Percentiles rank a stretch among this genome's conserved stretches.
Conservation (phyloP, 2,797 vertebrate genomes). For the Phrynocephalus guinanensis region DNA sequence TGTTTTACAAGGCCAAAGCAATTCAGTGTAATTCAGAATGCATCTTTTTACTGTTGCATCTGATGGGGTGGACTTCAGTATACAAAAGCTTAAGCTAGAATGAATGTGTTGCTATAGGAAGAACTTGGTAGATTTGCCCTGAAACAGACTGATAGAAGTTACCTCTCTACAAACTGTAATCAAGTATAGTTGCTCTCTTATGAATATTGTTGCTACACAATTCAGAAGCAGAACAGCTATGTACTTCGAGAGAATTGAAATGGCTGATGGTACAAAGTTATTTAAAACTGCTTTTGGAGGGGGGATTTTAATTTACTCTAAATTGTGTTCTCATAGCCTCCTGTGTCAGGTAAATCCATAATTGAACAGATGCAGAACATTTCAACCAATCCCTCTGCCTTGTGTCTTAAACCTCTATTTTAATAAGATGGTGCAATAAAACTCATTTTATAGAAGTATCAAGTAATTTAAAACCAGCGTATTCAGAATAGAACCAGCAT, state of each 20-base stretch:
- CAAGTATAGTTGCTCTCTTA: slow-evolving; percentile 45
- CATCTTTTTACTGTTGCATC: neutral
- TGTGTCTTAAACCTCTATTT: slow-evolving; percentile 30
- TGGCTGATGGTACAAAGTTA: neutral
- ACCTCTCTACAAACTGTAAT: neutral
- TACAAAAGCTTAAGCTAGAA: neutral
- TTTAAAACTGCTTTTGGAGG: too few relatives aligned
- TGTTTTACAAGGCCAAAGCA: slow-evolving; percentile 66
- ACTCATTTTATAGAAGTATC: too few relatives aligned
- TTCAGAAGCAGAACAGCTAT: neutral
- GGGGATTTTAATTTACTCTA: neutral
- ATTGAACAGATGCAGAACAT: neutral
- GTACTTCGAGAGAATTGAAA: neutral
- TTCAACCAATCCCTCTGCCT: neutral
- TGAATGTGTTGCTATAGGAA: neutral
- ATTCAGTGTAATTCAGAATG: slow-evolving; percentile 45
- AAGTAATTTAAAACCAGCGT: too few relatives aligned
- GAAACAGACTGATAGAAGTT: too few relatives aligned
- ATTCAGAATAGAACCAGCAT: too few relatives aligned
- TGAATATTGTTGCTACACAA: slow-evolving; percentile 6
- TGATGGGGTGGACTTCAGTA: neutral
- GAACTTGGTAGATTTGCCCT: too few relatives aligned
- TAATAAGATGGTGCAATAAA: slow-evolving; percentile 30
- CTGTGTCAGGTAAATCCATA: neutral
- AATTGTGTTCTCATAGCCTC: neutral